Evolutionary conservation across 2,797 vertebrate genomes (phyloP), one percentile per base, ranked within the genome.

Genomic region (Pangasius macronema): DNA sequence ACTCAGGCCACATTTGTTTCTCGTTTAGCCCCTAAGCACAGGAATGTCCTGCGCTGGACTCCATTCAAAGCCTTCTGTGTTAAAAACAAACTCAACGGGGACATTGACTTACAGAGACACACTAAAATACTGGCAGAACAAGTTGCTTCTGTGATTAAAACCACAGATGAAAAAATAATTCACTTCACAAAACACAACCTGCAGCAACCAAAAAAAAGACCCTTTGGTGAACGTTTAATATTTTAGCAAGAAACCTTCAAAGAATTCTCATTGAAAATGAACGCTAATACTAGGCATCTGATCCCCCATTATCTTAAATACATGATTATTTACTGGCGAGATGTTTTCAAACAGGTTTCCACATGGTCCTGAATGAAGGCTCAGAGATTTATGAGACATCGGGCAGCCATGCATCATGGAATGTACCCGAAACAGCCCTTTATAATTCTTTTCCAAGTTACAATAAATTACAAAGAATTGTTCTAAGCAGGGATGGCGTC

Each of bases 1-100:
- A 72, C 27, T 86, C 81, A 49, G 39, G 73, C 70, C 81, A 88
- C 89, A 70, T 92, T 93, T 93, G 92, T 88, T 93, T 92, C 89
- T 87, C 59, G 90, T 93, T 91, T 87, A 85, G 87, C 89, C 88
- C 73, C 68, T 73, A 80, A 90, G 6, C 14, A 42, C 63, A 75
- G 68, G 81, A 91, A 89, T 79, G 75, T 87, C 85, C 83, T 76
- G 63, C 27, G 33, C 85, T 91, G 92, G 91, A 91, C 79, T 73
- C 42, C 20, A 4, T 89, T 88, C 91, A 89, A 79, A 81, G n/a
- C 27, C 36, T 59, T 33, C 77, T 73, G 85, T 86, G 86, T 89
- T 79, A 63, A 67, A 76, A 86, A 87, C 85, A n/a, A 13, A 46
- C 81, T 42, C 11, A 75, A 67, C 33, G 33, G 24, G 59, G 67